Evolutionary conservation across 1,140 invertebrate species (phyloP).

Genomic region (Drosophila busckii): DNA sequence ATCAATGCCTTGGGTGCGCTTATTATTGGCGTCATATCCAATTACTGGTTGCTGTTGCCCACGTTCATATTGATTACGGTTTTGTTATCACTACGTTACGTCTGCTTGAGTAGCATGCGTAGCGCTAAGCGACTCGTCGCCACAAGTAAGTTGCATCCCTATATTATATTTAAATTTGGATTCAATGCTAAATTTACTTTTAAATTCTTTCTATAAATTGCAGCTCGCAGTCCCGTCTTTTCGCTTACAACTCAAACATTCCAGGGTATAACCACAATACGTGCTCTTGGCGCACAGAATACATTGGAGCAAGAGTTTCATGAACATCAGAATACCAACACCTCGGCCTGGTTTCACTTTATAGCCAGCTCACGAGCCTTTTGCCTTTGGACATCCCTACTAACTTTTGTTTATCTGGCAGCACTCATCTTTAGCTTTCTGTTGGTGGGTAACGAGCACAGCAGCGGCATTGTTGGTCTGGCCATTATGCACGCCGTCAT

Average conservation of each 20-base stretch:
- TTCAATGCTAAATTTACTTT: too few relatives aligned
- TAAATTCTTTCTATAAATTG: neutral
- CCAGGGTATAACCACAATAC: slow-evolving; percentile 89
- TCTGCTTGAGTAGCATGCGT: slow-evolving; percentile 89
- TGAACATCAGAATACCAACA: slow-evolving; percentile 86
- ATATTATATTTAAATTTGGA: too few relatives aligned
- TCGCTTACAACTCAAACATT: slow-evolving; percentile 87
- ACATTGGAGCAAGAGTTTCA: slow-evolving; percentile 84
- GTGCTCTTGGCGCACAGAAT: slow-evolving; percentile 84
- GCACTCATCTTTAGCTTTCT: slow-evolving; percentile 82
- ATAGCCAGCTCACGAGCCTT: slow-evolving; percentile 84
- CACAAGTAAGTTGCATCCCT: slow-evolving; percentile 87
- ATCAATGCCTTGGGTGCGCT: slow-evolving; percentile 85
- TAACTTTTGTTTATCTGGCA: slow-evolving; percentile 84
- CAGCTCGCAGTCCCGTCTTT: slow-evolving; percentile 85
- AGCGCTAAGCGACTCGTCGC: slow-evolving; percentile 91
- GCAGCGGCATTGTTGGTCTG: slow-evolving; percentile 87
- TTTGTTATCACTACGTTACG: slow-evolving; percentile 85
- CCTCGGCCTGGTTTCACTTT: slow-evolving; percentile 85
- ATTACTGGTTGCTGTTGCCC: slow-evolving; percentile 88
- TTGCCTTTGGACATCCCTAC: slow-evolving; percentile 82
- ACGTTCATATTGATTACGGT: slow-evolving; percentile 84
- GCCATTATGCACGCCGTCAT: slow-evolving; percentile 89
- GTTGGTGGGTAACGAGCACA: slow-evolving; percentile 79
- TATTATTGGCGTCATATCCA: slow-evolving; percentile 87